Conservation (phyloP, 2,113 vertebrate genomes). For the Phoxinus phoxinus region DNA sequence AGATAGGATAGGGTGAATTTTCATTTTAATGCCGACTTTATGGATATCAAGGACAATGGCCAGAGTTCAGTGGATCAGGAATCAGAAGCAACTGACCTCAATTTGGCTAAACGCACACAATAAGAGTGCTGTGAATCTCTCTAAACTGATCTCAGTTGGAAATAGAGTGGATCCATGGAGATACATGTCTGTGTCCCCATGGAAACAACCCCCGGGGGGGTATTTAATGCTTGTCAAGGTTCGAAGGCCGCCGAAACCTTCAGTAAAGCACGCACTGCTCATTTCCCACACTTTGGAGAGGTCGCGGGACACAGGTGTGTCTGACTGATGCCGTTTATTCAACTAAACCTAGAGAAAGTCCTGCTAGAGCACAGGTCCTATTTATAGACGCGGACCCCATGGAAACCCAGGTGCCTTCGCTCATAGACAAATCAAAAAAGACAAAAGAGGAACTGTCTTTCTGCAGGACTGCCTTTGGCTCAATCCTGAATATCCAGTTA, state of each 20-base stretch:
- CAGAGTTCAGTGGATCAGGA: not conserved
- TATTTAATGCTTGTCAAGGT: not conserved
- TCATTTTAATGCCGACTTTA: not conserved
- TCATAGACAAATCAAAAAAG: not conserved
- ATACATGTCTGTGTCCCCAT: not conserved
- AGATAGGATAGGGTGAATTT: not conserved
- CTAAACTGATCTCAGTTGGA: not conserved
- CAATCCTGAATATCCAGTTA: not conserved
- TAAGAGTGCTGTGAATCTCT: not conserved
- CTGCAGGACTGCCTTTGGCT: not conserved
- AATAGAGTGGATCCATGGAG: not conserved
- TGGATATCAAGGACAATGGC: not conserved
- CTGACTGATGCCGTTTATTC: not conserved
- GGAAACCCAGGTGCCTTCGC: conserved; percentile 67
- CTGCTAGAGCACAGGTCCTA: conserved; percentile 66
- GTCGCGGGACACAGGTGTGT: not conserved
- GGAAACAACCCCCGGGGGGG: not conserved
- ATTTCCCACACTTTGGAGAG: not conserved
- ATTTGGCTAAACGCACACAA: not conserved
- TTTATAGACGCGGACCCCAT: conserved; percentile 64
- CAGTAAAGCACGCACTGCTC: not conserved
- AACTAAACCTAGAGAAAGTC: conserved; percentile 59
- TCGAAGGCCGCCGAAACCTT: not conserved
- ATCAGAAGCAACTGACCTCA: not conserved
- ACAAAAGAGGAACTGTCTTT: not conserved